Evolutionary conservation across 2,797 vertebrate genomes (phyloP).

Genomic region (Chelidonichthys spinosus): DNA sequence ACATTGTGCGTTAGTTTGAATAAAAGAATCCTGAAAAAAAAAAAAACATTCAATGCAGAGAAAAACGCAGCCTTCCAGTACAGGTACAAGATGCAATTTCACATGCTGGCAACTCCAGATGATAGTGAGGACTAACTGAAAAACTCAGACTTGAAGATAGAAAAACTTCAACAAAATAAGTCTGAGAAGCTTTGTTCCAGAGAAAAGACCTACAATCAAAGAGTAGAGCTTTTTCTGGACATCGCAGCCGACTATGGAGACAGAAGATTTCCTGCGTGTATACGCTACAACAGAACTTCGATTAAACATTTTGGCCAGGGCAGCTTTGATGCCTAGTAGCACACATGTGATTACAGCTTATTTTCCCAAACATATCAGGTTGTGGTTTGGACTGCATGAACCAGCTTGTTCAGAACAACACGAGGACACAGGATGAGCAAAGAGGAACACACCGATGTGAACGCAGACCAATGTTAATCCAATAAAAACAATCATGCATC

Average conservation of each 20-base stretch:
- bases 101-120: constrained; percentile 25
- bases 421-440: constrained; percentile 25
- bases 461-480: background rate
- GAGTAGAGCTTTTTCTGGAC: background rate
- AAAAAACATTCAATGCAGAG: constrained; percentile 33
- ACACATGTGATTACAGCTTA: background rate
- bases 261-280: background rate
- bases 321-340: background rate
- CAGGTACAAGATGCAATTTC: constrained; percentile 27
- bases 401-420: constrained; percentile 14
- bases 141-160: background rate
- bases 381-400: constrained; percentile 39
- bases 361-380: constrained; percentile 29
- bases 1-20: constrained; percentile 68
- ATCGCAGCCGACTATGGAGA: background rate
- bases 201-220: background rate
- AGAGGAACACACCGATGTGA: constrained; percentile 31
- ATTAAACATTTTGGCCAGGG: constrained; percentile 2
- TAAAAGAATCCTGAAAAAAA: constrained; percentile 45
- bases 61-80: constrained; percentile 22
- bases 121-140: background rate
- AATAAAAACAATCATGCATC: constrained; percentile 6
- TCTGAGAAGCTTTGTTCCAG: background rate
- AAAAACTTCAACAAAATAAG: background rate
- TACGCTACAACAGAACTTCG: background rate